These are phyloP conservation scores for Stenotaenia linearis DNA, from an alignment of 2,888 invertebrate genomes.

Conservation along the genomic window DNA sequence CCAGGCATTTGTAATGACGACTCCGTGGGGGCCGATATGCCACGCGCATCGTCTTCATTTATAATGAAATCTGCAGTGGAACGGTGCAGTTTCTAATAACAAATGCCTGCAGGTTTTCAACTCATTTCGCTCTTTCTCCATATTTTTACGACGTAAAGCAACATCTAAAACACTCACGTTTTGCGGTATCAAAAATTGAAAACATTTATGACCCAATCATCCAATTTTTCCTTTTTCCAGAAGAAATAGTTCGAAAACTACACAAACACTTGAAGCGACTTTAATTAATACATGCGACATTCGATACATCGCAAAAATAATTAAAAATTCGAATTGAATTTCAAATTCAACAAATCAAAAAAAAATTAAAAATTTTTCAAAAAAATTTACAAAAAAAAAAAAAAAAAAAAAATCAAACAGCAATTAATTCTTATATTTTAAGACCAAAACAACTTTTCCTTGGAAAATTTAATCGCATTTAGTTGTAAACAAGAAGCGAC, in stretches of 20 bases:
- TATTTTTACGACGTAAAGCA: background rate
- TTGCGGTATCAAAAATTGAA: background rate
- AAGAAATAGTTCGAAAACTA: background rate
- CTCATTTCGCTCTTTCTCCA: background rate
- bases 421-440: no score
- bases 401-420: no score
- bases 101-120: background rate
- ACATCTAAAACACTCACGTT: background rate
- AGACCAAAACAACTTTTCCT: no score
- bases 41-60: background rate
- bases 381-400: no score
- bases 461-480: no score
- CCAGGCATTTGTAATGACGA: conserved; percentile 4
- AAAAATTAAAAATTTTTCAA: no score
- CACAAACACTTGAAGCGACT: no score
- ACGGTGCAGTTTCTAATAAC: background rate
- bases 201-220: background rate
- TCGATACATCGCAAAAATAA: no score
- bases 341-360: no score
- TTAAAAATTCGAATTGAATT: no score
- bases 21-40: background rate
- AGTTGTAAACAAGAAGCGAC: no score
- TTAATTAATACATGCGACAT: no score
- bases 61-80: background rate
- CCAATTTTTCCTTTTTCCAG: background rate